Base-by-base conservation (phyloP, 2,797 vertebrate genomes). In the Pseudomugil gertrudae region DNA sequence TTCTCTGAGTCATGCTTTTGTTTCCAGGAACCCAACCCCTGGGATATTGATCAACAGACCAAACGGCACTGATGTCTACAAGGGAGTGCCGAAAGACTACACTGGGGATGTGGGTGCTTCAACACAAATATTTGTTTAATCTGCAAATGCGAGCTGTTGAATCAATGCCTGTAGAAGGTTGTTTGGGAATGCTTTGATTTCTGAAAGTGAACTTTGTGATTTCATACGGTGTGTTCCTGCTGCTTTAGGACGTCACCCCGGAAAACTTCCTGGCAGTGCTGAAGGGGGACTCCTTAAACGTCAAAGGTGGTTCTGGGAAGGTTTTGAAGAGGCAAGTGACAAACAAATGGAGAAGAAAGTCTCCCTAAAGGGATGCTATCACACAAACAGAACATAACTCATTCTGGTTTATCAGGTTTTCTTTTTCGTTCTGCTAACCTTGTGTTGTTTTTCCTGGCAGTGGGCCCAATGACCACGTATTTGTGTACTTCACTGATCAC, bases 401-500 rank as follows among this genome's bases (percentile, higher is more conserved):
- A 8, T 45, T 26, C 43, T 24, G 50, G 32, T 52, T 79, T 13
- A 66, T 66, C 10, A 9, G 19, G 26, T 15, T 21, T 53, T 2
- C 3, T 8, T 5, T 26, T 59, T n/a, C 19, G 2, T n/a, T 27
- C 40, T 43, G 6, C 15, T 70, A 29, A 77, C 38, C 5, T 30
- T 29, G n/a, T 14, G 9, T 10, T 3, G 73, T 69, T 89, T 35
- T 86, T 19, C 63, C 40, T 84, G 84, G 59, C 93, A 99, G 98
- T 0, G 98, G 98, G 3, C 96, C 97, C 63, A 89, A 94, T 9
- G 97, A 99, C 86, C 94, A 98, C 0, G 94, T 99, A 66, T 99
- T 99, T 57, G 90, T 99, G 63, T 99, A 96, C 88, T 99, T 99
- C 90, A 96, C 97, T 0, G 98, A 99, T 63, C 97, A 99, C 0